A percentile compares a stretch with the other conserved stretches of the same genome.
Evolutionary conservation across 1,140 invertebrate species (phyloP).

Genomic region (Oryzaephilus surinamensis): DNA sequence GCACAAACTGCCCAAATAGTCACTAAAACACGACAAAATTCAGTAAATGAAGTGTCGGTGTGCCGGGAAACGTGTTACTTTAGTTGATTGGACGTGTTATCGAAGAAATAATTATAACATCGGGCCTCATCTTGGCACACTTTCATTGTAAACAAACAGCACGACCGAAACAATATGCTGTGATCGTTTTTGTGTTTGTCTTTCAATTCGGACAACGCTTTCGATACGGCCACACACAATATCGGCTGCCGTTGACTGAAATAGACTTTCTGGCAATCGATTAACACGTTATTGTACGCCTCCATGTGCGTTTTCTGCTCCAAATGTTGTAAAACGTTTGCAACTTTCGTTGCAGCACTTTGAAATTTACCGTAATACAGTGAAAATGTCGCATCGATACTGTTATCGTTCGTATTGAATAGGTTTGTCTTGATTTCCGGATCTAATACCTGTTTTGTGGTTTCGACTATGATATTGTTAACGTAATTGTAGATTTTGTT

Average conservation of each 20-base stretch:
- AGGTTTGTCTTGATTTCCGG: slow-evolving; percentile 36
- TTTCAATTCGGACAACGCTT: slow-evolving; percentile 62
- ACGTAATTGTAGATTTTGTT: slow-evolving; percentile 36
- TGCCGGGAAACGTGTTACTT: slow-evolving; percentile 38
- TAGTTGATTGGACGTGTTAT: slow-evolving; percentile 49
- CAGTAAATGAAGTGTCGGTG: slow-evolving; percentile 2
- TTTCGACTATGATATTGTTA: slow-evolving; percentile 38
- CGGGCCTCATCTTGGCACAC: slow-evolving; percentile 87
- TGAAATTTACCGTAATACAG: slow-evolving; percentile 92
- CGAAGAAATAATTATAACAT: slow-evolving; percentile 84
- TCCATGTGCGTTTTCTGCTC: slow-evolving; percentile 56
- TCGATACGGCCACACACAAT: slow-evolving; percentile 62
- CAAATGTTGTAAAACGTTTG: slow-evolving; percentile 67
- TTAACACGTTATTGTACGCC: slow-evolving; percentile 66
- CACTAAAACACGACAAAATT: slow-evolving; percentile 36
- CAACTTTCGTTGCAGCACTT: slow-evolving; percentile 73
- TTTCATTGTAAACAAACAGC: slow-evolving; percentile 81
- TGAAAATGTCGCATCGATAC: slow-evolving; percentile 69
- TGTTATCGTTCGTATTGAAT: slow-evolving; percentile 13
- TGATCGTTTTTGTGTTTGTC: slow-evolving; percentile 68
- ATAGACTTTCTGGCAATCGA: slow-evolving; percentile 80
- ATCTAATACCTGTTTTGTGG: slow-evolving; percentile 58
- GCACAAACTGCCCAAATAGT: slow-evolving; percentile 77
- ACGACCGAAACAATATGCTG: slow-evolving; percentile 75
- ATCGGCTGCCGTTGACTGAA: slow-evolving; percentile 63